Conservation (phyloP, 2,113 vertebrate species). For the Sander vitreus region DNA sequence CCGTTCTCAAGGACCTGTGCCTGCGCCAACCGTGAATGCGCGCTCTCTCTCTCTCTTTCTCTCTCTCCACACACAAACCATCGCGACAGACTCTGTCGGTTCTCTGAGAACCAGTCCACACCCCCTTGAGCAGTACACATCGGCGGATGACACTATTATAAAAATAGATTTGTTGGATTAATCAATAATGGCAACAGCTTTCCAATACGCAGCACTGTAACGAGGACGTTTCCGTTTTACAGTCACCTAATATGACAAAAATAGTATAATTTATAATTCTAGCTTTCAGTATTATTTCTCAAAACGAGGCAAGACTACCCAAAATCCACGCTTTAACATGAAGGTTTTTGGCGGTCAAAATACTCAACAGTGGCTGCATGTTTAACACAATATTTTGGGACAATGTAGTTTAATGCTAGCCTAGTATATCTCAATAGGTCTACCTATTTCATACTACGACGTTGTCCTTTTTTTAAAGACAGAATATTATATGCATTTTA, state of each 20-base stretch:
- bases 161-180: constrained; percentile 46
- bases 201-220: background rate
- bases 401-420: background rate
- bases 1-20: constrained; percentile 68
- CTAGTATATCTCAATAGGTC: background rate
- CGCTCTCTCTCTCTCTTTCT: constrained; percentile 34
- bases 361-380: constrained; percentile 6
- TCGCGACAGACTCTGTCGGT: too few species aligned
- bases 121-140: constrained; percentile 83
- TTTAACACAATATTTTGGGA: background rate
- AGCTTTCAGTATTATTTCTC: background rate
- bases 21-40: constrained; percentile 65
- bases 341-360: background rate
- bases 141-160: constrained; percentile 38
- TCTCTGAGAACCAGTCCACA: constrained; percentile 79
- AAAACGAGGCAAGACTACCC: background rate
- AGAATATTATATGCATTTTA: too few species aligned
- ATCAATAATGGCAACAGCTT: constrained; percentile 54
- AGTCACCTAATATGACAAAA: background rate
- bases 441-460: background rate
- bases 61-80: constrained; percentile 14
- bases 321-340: background rate
- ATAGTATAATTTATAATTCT: background rate
- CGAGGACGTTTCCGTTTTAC: background rate
- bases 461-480: background rate